Base-by-base conservation (phyloP, 2,113 vertebrate species). In the Rhinopithecus roxellana region DNA sequence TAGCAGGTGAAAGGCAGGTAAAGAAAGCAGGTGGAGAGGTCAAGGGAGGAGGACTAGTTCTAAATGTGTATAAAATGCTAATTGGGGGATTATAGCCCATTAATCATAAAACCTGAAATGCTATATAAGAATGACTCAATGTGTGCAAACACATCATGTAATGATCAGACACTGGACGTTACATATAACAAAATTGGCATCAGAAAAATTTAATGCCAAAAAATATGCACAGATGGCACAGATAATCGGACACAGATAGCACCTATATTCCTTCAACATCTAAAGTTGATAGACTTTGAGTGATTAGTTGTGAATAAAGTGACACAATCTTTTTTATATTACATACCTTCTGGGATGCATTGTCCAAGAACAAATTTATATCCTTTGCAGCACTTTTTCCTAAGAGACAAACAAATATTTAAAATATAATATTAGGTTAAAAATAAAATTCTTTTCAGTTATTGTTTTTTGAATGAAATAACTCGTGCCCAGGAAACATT, bases 301-400 rank as follows among this genome's bases (percentile, higher is more conserved):
- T 14, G 11, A 81, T 88, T 25, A 78, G 48, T 52, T 11, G 32
- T 5, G 6, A 85, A 70, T 14, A 40, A 72, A 30, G 18, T 20
- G 11, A 35, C 20, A 57, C 74, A 48, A 61, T 45, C 32, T 96
- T 38, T 84, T 89, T 89, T 89, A 97, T 89, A 94, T 97, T 81
- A 98, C 99, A 75, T 99, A 99, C 99, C 99, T 99, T 99, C 99
- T 97, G 99, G 99, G 98, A 99, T 99, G 98, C 99, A 99, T 91
- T 99, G 99, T 98, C 99, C 99, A 98, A 99, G 98, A 97, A 99
- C 99, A 99, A 99, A 99, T 98, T 99, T 99, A 98, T 99, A 99
- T 93, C 99, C 99, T 89, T 99, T 99, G 98, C 99, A 99, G 98
- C 99, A 99, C 97, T 99, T 99, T 99, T 99, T 99, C 98, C 99